Percentiles rank a stretch among this genome's conserved stretches.
Evolutionary conservation across 2,797 vertebrate species (phyloP).

Genomic region (Podarcis lilfordi): DNA sequence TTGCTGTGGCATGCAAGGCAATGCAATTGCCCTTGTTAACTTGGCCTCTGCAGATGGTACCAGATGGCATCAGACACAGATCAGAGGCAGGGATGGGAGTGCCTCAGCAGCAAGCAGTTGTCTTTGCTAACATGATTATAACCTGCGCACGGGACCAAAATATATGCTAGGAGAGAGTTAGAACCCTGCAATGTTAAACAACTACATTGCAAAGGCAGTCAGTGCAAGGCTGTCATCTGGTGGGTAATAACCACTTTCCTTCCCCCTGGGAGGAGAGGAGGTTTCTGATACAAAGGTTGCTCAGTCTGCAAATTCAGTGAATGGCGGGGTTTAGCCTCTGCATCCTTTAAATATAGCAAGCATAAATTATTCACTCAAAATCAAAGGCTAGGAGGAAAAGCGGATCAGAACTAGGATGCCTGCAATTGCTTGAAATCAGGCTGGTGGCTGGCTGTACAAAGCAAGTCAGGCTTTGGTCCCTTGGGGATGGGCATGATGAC

Average conservation of each 20-base stretch:
- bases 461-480: not conserved
- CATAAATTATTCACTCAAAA: conserved; percentile 71
- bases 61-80: conserved; percentile 70
- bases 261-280: conserved; percentile 13
- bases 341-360: conserved; percentile 61
- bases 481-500: conserved; percentile 25
- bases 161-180: not conserved
- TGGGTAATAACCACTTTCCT: conserved; percentile 27
- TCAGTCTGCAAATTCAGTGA: conserved; percentile 40
- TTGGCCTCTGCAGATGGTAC: conserved; percentile 65
- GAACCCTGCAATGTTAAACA: not conserved
- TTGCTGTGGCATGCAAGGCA: conserved; percentile 53
- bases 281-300: conserved; percentile 18
- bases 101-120: conserved; percentile 3
- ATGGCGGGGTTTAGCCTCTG: conserved; percentile 46
- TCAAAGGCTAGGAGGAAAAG: conserved; percentile 50
- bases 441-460: conserved; percentile 36
- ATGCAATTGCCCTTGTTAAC: conserved; percentile 67
- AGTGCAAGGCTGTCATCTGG: conserved; percentile 28
- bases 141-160: conserved; percentile 28
- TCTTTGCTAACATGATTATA: conserved; percentile 19
- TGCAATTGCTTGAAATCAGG: conserved; percentile 37
- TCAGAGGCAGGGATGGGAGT: conserved; percentile 47
- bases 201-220: not conserved
- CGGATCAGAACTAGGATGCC: conserved; percentile 48